Base-by-base conservation (phyloP, 2,888 invertebrate genomes). In the Melinaea menophilus region DNA sequence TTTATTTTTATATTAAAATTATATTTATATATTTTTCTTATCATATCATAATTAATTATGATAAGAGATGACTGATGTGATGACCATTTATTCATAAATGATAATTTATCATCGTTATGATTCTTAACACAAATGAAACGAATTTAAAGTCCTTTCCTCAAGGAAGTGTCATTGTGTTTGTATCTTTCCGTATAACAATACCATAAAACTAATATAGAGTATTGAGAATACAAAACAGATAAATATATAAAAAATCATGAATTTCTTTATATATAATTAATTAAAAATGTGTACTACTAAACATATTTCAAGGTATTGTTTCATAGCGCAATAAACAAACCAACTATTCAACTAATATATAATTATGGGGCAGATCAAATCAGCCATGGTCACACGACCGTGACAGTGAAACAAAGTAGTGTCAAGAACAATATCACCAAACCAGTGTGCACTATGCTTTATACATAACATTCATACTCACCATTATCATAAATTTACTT, bases 361-460 rank as follows among this genome's bases (percentile, higher is more conserved):
- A 59, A 48, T 59, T 63, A 63, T 63, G 63, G 41, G 33, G 59
- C 13, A 63, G 59, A 63, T 63, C 56, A 59, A 37, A 59, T 59
- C 59, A 56, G 56, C 48, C 41, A 58, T 55, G 62, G 62, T 54
- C 62, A 46, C 62, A 46, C 58, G 54, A 55, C 58, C 54, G 41
- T 63, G 63, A 63, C 63, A 63, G 56, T 63, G 59, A 59, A 56
- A 63, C 47, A 58, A 47, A 55, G 45, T 57, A 41, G 55, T 31
- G 9, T 31, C 51, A 51, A 51, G 31, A 51, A 51, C 51, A 51
- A 31, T 51, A 31, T 31, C 31, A 31, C 51, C 22, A 51, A 51
- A 51, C 22, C 22, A 22, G 22, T 22, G 22, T 22, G 7, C 37
- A 37, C 37, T 37, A 7, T 37, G 7, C 37, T 5, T 5, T 37